Evolutionary conservation across 2,113 vertebrate species (phyloP), one percentile per base, ranked within the genome.

Genomic region (Sinocyclocheilus maitianheensis): DNA sequence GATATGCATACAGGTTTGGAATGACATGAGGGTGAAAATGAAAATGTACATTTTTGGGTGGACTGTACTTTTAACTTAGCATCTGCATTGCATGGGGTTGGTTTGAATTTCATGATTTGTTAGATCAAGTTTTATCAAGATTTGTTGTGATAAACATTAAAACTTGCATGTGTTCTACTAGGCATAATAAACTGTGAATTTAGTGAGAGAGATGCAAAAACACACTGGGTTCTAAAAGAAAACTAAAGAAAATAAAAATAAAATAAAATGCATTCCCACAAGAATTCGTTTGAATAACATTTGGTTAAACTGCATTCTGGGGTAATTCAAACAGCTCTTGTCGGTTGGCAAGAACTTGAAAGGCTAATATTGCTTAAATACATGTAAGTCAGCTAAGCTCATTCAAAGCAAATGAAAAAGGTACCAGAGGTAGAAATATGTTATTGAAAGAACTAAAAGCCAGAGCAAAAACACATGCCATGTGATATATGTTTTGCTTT

Each of bases 301-400:
- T 85, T 86, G 24, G 18, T 86, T 89, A 77, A 89, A 84, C 82
- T 81, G 53, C 13, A 63, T 84, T 76, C 51, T 48, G 72, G 79
- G 81, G 81, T 84, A 84, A 81, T 46, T 84, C 18, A 87, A 87
- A 84, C 86, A 87, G 10, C 53, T 53, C 84, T 26, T 62, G 58
- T 37, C 14, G 26, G 69, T 63, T 26, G 14, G 26, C 77, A 69
- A 7, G 12, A 22, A 26, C 26, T 85, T 83, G 18, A 69, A 84
- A 81, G 63, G 30, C 24, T 26, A 80, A 69, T 82, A 87, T 84
- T 51, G 60, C 10, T 76, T 60, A 65, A 84, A 77, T 58, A 37
- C 12, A 18, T 26, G 30, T 53, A 37, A 51, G 51, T 43, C 77
- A 65, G 14, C 63, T 53, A 74, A 46, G 34, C 26, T 81, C 26